phyloP scores from a whole-genome alignment of 2,113 vertebrate genomes.

The Misgurnus anguillicaudatus region DNA sequence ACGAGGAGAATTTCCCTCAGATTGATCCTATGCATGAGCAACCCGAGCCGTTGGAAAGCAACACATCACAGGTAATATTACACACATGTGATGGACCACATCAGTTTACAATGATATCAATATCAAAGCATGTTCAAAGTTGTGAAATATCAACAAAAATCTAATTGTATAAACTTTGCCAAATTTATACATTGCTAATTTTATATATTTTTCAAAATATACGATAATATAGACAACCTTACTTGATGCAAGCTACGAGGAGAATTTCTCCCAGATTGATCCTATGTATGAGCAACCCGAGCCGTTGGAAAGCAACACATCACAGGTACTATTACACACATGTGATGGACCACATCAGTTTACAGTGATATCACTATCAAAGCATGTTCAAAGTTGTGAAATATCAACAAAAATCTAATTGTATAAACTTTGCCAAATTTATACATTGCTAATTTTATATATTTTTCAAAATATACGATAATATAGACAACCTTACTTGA shows the following conservation, averaged over 20 bases:
- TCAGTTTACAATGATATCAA: too few relatives aligned
- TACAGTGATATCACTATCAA: too few relatives aligned
- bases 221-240: not conserved
- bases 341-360: not conserved
- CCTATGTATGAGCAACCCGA: not conserved
- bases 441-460: too few relatives aligned
- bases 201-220: too few relatives aligned
- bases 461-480: not conserved
- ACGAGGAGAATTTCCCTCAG: not conserved
- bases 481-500: not conserved
- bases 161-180: too few relatives aligned
- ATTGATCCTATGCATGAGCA: not conserved
- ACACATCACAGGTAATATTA: constrained; percentile 2
- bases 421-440: too few relatives aligned
- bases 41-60: not conserved
- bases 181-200: too few relatives aligned
- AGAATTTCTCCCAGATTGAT: not conserved
- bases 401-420: too few relatives aligned
- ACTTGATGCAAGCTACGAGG: not conserved
- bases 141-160: too few relatives aligned
- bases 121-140: too few relatives aligned
- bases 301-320: not conserved
- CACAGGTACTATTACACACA: not conserved
- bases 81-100: not conserved
- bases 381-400: too few relatives aligned